These are phyloP conservation scores for Silurus asotus DNA, from an alignment of 2,113 vertebrate species.

Conservation along the genomic window DNA sequence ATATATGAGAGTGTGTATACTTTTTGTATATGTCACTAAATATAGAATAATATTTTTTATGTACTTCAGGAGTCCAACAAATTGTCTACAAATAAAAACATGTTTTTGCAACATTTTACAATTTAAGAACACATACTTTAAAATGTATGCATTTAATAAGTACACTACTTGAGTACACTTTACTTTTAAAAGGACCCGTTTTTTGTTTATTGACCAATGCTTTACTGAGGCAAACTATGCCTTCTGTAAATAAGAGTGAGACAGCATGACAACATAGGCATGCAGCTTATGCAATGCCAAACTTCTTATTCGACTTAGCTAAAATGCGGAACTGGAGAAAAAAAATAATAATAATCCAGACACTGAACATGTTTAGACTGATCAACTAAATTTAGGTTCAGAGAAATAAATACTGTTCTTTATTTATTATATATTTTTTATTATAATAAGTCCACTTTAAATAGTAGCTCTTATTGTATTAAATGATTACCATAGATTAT, in stretches of 20 bases:
- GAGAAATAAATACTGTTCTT: neutral
- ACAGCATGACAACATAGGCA: neutral
- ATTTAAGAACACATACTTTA: too few relatives aligned
- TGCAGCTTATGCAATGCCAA: neutral
- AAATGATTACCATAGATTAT: neutral
- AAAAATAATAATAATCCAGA: neutral
- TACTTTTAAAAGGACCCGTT: neutral
- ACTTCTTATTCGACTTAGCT: neutral
- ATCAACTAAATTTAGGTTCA: neutral
- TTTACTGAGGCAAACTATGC: neutral
- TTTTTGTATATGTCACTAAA: too few relatives aligned
- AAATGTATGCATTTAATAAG: neutral
- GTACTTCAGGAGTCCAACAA: too few relatives aligned
- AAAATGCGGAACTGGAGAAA: neutral
- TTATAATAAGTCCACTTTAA: neutral
- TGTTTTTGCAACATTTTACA: too few relatives aligned
- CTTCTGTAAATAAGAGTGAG: neutral
- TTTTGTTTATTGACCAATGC: neutral
- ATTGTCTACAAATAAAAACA: too few relatives aligned
- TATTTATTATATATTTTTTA: neutral
- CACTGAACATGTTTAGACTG: neutral
- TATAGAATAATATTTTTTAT: too few relatives aligned
- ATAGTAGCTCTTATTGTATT: neutral
- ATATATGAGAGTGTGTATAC: too few relatives aligned
- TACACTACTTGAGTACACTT: neutral